phyloP scores from a whole-genome alignment of 2,113 vertebrate species.

The Oreochromis aureus region DNA sequence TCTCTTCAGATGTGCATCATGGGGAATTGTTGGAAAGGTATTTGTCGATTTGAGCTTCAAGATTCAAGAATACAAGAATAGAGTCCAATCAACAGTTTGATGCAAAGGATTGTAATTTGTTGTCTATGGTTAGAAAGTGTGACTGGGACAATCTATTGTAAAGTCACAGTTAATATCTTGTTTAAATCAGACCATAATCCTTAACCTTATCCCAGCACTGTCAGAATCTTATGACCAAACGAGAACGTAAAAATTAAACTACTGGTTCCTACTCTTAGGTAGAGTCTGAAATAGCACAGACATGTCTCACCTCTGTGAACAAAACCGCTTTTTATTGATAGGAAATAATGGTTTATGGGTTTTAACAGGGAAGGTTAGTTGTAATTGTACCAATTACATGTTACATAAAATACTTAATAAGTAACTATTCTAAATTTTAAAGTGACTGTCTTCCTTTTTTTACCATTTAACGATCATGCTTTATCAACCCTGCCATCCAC shows the following conservation, averaged over 20 bases:
- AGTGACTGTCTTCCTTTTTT: not conserved
- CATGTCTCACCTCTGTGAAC: not conserved
- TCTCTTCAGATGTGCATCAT: not conserved
- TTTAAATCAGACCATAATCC: not conserved
- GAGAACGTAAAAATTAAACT: fast-evolving
- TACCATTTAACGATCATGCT: not conserved
- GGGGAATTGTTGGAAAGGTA: not conserved
- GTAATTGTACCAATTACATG: not conserved
- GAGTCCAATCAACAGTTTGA: not conserved
- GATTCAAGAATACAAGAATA: not conserved
- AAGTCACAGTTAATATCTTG: not conserved
- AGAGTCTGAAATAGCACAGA: not conserved
- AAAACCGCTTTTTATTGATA: not conserved
- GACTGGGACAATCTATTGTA: fast-evolving
- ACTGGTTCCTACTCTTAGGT: not conserved
- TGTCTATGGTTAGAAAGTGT: not conserved
- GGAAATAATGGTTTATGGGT: not conserved
- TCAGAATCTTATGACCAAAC: not conserved
- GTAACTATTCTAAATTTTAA: not conserved
- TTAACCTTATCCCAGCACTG: not conserved
- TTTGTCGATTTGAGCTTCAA: not conserved
- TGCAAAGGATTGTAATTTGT: not conserved
- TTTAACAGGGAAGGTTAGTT: not conserved
- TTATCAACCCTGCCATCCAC: not conserved
- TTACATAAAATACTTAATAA: not conserved